phyloP scores from a whole-genome alignment of 1,140 invertebrate species.

The Drosophila pectinifera region DNA sequence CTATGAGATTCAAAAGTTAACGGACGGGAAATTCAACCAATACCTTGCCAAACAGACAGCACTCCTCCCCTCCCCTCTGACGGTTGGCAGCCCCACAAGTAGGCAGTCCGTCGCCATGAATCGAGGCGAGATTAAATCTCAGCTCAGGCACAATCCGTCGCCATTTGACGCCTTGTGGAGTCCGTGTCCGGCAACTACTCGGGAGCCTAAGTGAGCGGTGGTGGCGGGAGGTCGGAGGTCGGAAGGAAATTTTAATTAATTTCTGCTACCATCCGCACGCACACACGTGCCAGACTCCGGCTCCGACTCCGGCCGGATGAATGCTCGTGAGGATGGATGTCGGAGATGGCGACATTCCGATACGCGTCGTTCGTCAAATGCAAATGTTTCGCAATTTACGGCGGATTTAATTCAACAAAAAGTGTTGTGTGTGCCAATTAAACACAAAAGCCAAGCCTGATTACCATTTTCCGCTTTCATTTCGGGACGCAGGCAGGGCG shows the following conservation, averaged over 20 bases:
- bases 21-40: too few relatives aligned
- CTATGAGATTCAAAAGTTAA: too few relatives aligned
- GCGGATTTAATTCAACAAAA: constrained; percentile 24
- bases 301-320: too few relatives aligned
- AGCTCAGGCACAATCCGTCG: not conserved
- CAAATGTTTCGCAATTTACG: constrained; percentile 10
- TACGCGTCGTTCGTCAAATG: constrained; percentile 12
- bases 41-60: too few relatives aligned
- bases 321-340: not conserved
- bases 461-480: not conserved
- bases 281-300: not conserved
- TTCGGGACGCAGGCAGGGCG: not conserved
- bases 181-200: constrained; percentile 3
- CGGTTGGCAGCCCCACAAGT: not conserved
- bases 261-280: not conserved
- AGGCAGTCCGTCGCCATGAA: not conserved
- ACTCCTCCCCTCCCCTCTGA: too few relatives aligned
- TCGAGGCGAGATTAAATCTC: not conserved
- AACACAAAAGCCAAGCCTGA: not conserved
- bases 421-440: constrained; percentile 18
- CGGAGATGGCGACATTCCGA: constrained; percentile 13
- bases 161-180: not conserved
- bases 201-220: too few relatives aligned
- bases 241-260: constrained; percentile 30
- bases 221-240: not conserved